Base-by-base conservation (phyloP, 2,797 vertebrate species). In the Alosa sapidissima region DNA sequence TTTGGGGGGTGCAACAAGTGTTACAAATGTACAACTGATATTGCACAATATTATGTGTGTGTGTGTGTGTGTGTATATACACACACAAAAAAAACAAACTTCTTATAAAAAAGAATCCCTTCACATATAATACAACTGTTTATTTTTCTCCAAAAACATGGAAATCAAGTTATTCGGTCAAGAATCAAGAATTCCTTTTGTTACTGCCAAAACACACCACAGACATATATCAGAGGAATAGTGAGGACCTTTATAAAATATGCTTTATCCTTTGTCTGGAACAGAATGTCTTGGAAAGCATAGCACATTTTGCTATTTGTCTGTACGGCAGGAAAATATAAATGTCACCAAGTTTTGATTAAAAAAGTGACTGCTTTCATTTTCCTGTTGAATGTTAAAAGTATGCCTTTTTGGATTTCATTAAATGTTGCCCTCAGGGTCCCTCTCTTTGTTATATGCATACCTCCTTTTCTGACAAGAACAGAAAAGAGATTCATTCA, bases 291-390 rank as follows among this genome's bases (percentile, higher is more conserved):
- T 78, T 78, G 2, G 47, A 47, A 78, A 78, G 19, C 72, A 78
- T 5, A 78, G 41, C 72, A 78, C 72, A 78, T 78, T 47, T 78
- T 78, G 41, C 45, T 78, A 21, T 47, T 41, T 78, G 45, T 14
- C 36, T 21, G 19, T 41, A 47, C 16, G 41, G 36, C 16, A 78
- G 7, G 72, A 45, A 78, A 78, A 78, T 28, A 58, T 41, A 11
- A 85, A 78, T 36, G 62, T 84, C 24, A 54, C n/a, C 52, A 47
- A 51, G 72, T 60, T 84, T 58, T 84, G 72, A 58, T 81, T 21
- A 58, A 81, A 85, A 81, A 81, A 49, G 19, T 1, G 55, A 58
- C 54, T 68, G 60, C 54, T 62, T 65, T 85, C 28, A 83, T 86
- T 55, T 81, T 58, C 33, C 72, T 78, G 11, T 78, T 78, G 72